Conservation (phyloP, 2,797 vertebrate genomes). For the Hippoglossus hippoglossus region DNA sequence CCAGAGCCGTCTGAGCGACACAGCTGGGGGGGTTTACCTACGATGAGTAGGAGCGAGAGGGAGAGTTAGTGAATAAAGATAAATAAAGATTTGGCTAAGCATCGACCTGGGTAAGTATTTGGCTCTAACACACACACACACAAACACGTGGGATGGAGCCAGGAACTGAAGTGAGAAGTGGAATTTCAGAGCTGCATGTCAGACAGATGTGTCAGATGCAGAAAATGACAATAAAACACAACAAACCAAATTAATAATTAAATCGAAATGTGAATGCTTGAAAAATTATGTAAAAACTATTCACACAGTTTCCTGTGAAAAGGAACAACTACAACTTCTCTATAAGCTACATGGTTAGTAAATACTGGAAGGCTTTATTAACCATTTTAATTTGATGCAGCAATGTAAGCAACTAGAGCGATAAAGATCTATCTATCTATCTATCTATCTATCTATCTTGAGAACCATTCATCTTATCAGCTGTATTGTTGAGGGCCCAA, state of each 20-base stretch:
- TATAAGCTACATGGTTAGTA: too few species aligned
- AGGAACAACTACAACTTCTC: neutral
- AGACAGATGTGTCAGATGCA: conserved; percentile 1
- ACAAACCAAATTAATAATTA: neutral
- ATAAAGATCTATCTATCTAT: neutral
- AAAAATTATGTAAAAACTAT: neutral
- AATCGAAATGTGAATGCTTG: neutral
- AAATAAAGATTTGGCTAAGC: conserved; percentile 1
- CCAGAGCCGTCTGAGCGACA: conserved; percentile 63
- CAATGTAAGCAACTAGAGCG: neutral
- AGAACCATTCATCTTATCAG: too few species aligned
- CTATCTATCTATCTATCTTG: too few species aligned
- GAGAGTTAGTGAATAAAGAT: conserved; percentile 8
- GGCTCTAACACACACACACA: neutral
- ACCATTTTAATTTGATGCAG: neutral
- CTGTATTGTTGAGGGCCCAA: too few species aligned
- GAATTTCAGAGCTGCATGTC: neutral
- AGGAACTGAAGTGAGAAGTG: neutral
- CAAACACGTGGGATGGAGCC: neutral
- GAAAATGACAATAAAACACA: neutral
- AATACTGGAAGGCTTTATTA: too few species aligned
- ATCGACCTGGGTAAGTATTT: neutral
- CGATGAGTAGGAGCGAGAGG: conserved; percentile 7
- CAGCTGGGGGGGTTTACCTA: conserved; percentile 66
- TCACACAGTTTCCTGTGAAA: neutral